Evolutionary conservation across 2,888 invertebrate species (phyloP).

Genomic region (Bursaphelenchus okinawaensis): DNA sequence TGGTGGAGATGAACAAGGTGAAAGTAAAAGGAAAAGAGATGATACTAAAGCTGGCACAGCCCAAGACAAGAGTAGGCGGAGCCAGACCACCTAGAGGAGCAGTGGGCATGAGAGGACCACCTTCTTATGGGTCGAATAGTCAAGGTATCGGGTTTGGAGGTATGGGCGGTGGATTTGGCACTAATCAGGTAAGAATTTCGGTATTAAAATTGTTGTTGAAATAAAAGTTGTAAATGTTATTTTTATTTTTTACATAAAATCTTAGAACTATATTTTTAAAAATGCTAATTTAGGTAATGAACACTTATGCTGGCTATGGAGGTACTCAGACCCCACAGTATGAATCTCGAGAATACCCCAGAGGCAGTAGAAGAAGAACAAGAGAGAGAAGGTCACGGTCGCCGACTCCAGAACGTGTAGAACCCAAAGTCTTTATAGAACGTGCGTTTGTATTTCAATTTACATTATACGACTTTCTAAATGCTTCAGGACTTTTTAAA

Average conservation of each 20-base stretch:
- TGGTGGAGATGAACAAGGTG: conserved; percentile 60
- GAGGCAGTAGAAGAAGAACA: not conserved
- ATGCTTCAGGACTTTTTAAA: too few species aligned
- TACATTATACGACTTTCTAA: too few species aligned
- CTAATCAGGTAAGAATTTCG: too few species aligned
- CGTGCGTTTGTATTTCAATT: not conserved
- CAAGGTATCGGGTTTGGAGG: too few species aligned
- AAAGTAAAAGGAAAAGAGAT: conserved; percentile 37
- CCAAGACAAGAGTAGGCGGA: conserved; percentile 23
- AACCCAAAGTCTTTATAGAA: not conserved
- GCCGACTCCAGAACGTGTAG: not conserved
- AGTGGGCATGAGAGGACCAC: conserved; percentile 5
- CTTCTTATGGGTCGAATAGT: too few species aligned
- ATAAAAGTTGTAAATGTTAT: too few species aligned
- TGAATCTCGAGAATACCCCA: not conserved
- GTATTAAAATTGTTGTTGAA: too few species aligned
- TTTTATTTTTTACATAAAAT: too few species aligned
- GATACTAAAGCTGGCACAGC: conserved; percentile 37
- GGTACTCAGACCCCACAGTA: not conserved
- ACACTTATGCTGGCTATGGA: not conserved
- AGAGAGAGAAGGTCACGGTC: not conserved
- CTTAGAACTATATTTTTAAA: too few species aligned
- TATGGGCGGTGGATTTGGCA: too few species aligned
- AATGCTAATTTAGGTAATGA: not conserved
- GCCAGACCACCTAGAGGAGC: not conserved